Evolutionary conservation across 2,888 invertebrate species (phyloP).

Genomic region (Nipponacmea schrenckii): DNA sequence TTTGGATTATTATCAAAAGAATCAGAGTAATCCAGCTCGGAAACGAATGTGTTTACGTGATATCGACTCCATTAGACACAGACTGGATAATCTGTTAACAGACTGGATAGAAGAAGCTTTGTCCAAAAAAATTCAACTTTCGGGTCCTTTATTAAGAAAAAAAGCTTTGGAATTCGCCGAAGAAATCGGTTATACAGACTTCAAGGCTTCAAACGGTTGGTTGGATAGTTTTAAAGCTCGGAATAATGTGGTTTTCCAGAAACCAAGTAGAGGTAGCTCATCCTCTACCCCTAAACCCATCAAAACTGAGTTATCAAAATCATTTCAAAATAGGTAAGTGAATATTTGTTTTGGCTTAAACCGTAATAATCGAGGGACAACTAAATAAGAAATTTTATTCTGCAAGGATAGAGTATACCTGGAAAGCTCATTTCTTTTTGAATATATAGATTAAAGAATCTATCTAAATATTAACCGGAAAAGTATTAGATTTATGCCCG

Average conservation of each 20-base stretch:
- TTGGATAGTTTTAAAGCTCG: slow-evolving; percentile 19
- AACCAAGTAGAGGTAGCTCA: neutral
- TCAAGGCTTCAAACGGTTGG: slow-evolving; percentile 32
- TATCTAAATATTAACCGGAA: too few species aligned
- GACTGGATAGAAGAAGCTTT: slow-evolving; percentile 18
- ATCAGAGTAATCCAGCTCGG: neutral
- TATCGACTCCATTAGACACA: slow-evolving; percentile 6
- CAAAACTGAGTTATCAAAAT: too few species aligned
- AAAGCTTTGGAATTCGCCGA: slow-evolving; percentile 22
- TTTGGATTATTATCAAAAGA: slow-evolving; percentile 14
- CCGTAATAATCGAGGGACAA: too few species aligned
- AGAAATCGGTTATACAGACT: slow-evolving; percentile 13
- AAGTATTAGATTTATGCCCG: too few species aligned
- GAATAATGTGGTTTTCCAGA: slow-evolving; percentile 16
- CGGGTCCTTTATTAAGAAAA: slow-evolving; percentile 26
- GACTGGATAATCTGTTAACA: slow-evolving; percentile 6
- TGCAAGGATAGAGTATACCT: too few species aligned
- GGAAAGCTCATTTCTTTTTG: too few species aligned
- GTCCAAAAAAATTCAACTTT: slow-evolving; percentile 16
- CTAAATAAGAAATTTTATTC: too few species aligned
- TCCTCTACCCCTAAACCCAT: too few species aligned
- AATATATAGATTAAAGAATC: too few species aligned
- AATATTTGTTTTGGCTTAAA: too few species aligned
- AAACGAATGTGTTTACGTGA: neutral
- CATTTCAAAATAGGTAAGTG: too few species aligned